Percentiles rank a stretch among this genome's conserved stretches.
These are phyloP conservation scores for Rhea pennata DNA, from an alignment of 2,113 vertebrate species.

Conservation along the genomic window DNA sequence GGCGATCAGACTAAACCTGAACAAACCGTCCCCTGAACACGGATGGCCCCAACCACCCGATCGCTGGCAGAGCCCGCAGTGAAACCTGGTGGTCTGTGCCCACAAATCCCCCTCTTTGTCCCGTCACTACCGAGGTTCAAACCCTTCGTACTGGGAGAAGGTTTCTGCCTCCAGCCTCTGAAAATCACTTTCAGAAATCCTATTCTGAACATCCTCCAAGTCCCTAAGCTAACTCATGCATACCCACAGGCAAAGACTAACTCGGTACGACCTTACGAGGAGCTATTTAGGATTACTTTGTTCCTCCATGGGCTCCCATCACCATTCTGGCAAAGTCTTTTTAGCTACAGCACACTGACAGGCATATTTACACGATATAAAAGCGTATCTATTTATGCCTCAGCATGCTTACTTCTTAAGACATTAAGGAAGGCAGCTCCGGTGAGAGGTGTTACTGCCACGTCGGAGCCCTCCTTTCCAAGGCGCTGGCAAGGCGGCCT, in stretches of 20 bases:
- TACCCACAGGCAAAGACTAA: not conserved
- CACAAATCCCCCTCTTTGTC: not conserved
- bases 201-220: not conserved
- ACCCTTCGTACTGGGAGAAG: not conserved
- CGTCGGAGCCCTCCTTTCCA: no score
- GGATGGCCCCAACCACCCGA: not conserved
- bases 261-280: not conserved
- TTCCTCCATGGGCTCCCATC: not conserved
- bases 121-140: not conserved
- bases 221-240: not conserved
- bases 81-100: not conserved
- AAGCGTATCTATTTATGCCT: no score
- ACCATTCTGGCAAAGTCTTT: not conserved
- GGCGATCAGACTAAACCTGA: not conserved
- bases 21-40: accelerated
- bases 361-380: no score
- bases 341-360: not conserved
- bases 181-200: not conserved
- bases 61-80: not conserved
- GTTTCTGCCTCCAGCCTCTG: not conserved
- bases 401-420: no score
- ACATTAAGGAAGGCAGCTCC: no score
- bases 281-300: not conserved
- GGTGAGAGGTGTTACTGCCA: no score
- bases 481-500: no score